Percentiles rank a stretch among this genome's conserved stretches.
phyloP scores from a whole-genome alignment of 2,113 vertebrate species.

The Geococcyx californianus region DNA sequence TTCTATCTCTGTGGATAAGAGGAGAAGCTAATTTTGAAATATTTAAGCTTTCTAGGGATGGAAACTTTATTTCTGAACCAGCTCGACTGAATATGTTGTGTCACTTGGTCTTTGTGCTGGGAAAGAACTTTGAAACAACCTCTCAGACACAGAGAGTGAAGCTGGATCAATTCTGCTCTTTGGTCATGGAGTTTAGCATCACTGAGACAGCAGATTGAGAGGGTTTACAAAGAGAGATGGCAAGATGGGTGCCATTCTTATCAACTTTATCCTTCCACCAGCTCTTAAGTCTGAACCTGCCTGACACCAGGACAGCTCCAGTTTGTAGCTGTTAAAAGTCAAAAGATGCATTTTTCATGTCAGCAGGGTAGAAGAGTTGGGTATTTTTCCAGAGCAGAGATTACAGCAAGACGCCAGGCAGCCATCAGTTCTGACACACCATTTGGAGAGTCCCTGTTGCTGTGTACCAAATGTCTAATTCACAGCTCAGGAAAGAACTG shows the following conservation, averaged over 20 bases:
- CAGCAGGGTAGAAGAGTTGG: not conserved
- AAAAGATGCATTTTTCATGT: slow-evolving; percentile 40
- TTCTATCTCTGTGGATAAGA: not conserved
- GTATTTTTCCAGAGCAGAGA: slow-evolving; percentile 30
- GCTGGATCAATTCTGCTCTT: not conserved
- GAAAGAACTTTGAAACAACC: not conserved
- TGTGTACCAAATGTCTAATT: not conserved
- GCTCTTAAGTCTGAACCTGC: not conserved
- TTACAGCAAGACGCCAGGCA: slow-evolving; percentile 30
- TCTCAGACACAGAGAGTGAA: not conserved
- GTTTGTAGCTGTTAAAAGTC: not conserved
- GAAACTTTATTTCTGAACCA: not conserved
- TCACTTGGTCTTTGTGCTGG: not conserved
- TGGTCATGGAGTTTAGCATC: not conserved
- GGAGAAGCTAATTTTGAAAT: not conserved
- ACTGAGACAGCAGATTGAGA: not conserved
- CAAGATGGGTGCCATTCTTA: not conserved
- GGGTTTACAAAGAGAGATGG: not conserved
- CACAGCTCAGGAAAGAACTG: not conserved
- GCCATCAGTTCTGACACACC: not conserved
- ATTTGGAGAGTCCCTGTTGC: not conserved
- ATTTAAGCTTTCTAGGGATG: not conserved
- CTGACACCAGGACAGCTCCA: not conserved
- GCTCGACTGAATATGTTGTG: not conserved
- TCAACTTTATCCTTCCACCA: not conserved